Base-by-base conservation (phyloP, 2,797 vertebrate genomes). In the Periophthalmus magnuspinnatus region DNA sequence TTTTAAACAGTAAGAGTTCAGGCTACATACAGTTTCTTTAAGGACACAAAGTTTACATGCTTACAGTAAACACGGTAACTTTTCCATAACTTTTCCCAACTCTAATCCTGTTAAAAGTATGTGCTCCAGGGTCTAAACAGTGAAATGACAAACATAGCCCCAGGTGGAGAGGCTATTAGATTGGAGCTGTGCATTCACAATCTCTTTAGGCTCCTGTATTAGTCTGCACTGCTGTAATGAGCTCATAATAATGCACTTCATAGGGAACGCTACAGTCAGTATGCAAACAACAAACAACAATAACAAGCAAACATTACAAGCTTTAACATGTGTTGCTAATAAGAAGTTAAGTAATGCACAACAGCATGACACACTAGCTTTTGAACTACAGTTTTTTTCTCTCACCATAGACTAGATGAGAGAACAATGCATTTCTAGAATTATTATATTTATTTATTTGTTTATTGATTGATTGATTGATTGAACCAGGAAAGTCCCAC, bases 91-190 rank as follows among this genome's bases (percentile, higher is more conserved):
- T 61, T 61, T 61, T 22, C 28, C 9, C n/a, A 48, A 32, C 21
- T 16, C 7, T 48, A 47, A 48, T 64, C 22, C 38, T 32, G 38
- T 47, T 47, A 64, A 45, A 45, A 45, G 62, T 64, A 5, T 24
- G 62, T 48, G 41, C 41, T 45, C 41, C 41, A 34, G 38, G 41
- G 62, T 64, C 22, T 28, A 28, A 64, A 48, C 62, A 48, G 22
- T 64, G 62, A 48, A 64, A 47, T 64, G 41, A 47, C 62, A 64
- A 64, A 47, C 41, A 48, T 16, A 28, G 41, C 62, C 61, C 41
- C 38, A 47, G 41, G 62, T 24, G 41, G 22, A 32, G 22, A 28
- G 36, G n/a, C 13, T 64, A 22, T 62, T 62, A 47, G 38, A 64
- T 47, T 48, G 41, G 16, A 48, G 62, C 41, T 64, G 41, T 64